Percentiles rank a stretch among this genome's conserved stretches.
Conservation (phyloP, 2,113 vertebrate species). For the Ardeotis arabs region DNA sequence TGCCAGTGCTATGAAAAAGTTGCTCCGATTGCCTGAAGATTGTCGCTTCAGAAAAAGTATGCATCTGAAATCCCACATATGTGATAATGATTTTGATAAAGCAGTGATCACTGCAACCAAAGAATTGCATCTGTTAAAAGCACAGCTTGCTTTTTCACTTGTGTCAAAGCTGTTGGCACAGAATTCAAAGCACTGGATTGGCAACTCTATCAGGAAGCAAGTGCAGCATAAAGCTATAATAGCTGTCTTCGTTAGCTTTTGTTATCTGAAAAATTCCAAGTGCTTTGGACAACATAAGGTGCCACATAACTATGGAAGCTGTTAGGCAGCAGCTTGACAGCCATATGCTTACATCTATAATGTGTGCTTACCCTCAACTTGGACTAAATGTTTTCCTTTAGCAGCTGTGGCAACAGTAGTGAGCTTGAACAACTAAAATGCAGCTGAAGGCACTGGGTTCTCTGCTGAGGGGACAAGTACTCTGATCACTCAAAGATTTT, state of each 20-base stretch:
- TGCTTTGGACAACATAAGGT: constrained; percentile 23
- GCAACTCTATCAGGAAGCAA: constrained; percentile 55
- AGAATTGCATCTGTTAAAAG: constrained; percentile 40
- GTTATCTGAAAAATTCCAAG: constrained; percentile 58
- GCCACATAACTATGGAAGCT: constrained; percentile 25
- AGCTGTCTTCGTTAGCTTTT: constrained; percentile 35
- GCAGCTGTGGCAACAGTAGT: constrained; percentile 34
- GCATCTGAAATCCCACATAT: not conserved
- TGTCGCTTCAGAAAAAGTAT: not conserved
- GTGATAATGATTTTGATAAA: constrained; percentile 29
- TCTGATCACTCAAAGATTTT: not conserved
- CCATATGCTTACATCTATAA: constrained; percentile 27
- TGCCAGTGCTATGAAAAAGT: not conserved
- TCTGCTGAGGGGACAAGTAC: not conserved
- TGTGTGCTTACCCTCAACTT: constrained; percentile 4
- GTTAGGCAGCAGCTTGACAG: constrained; percentile 9
- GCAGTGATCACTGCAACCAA: not conserved
- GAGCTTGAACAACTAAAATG: not conserved
- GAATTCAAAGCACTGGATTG: constrained; percentile 63
- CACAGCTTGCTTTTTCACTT: constrained; percentile 42
- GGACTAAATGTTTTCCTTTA: constrained; percentile 19
- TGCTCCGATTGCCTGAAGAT: not conserved
- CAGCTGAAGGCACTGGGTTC: not conserved
- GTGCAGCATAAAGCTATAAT: constrained; percentile 44
- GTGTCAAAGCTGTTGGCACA: constrained; percentile 48